Base-by-base conservation (phyloP, 2,888 invertebrate genomes). In the Microplitis deprimator region DNA sequence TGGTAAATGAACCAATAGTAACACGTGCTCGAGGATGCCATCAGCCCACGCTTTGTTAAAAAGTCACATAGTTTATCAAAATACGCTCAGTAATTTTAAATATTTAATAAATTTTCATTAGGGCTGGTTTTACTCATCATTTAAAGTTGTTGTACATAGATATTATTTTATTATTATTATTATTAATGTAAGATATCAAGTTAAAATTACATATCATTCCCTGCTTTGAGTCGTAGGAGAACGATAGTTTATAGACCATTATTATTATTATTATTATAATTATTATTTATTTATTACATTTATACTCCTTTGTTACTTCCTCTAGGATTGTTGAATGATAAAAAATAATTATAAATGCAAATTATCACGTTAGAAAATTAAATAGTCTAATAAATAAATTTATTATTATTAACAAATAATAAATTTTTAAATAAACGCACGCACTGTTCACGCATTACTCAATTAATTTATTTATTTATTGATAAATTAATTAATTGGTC, bases 1-100 rank as follows among this genome's bases (percentile, higher is more conserved):
- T 81, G 89, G 89, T 89, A 86, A 87, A 85, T 85, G 83, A 85
- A 82, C 81, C 81, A 80, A 61, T 41, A 50, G n/a, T 50, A 68
- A 64, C 61, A 73, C 16, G 68, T 68, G 67, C 73, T 73, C 77
- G 64, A 61, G 70, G 70, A 76, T 70, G 41, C 61, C 20, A 70
- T 65, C 67, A 71, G 61, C n/a, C 38, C 41, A 41, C 67, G 64
- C 71, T 71, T 68, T 65, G 62, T 64, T 76, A 70, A 38, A 50
- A 40, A 50, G 64, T 72, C 64, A 67, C 71, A 29, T 40, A 39
- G 38, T 41, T 61, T 20, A 75, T 17, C 67, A 13, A 50, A 50
- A 50, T 50, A 50, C 72, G 72, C 72, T 71, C 71, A 72, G 76
- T 72, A 68, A 74, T 75, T 71, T 65, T 40, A 72, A 69, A 50